Evolutionary conservation across 1,140 invertebrate genomes (phyloP), one percentile per base, ranked within the genome.

Genomic region (Physella acuta): DNA sequence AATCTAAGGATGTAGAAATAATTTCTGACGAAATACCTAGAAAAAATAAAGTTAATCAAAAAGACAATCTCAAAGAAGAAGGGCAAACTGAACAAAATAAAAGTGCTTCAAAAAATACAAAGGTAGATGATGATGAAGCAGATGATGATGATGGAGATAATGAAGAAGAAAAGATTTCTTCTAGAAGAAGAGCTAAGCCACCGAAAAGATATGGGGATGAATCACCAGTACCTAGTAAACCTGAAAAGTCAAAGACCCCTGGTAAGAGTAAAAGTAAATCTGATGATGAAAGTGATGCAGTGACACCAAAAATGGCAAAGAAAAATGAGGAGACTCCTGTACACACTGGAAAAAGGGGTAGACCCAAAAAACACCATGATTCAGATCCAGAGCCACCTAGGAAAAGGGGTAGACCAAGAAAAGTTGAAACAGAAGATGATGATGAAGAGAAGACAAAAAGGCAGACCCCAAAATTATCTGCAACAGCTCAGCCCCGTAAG

Each of bases 201-300:
- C 67, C 61, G 28, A 71, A 68, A 59, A 67, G 72, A 52, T 70
- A 65, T 61, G 68, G 52, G 20, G 74, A 68, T 51, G 70, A 71
- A 24, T 70, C 61, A 0, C 66, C 69, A 51, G 36, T 66, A 17
- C 68, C 73, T 62, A 64, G 24, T 33, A 31, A 73, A 68, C 56
- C 51, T 28, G 60, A 69, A 59, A 69, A 60, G 49, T 55, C 64
- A 37, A 72, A 75, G 44, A 14, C 63, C 4, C 31, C 39, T 31
- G 34, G 58, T 39, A 36, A 59, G 31, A 52, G 39, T 0, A 63
- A 51, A 20, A 65, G 69, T 14, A 60, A 71, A 70, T 52, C 68
- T 16, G 36, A 28, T 36, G 68, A 70, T 33, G 68, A 72, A 28
- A 11, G 55, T 52, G 58, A 44, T 0, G 36, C 56, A 20, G 66